These are phyloP conservation scores for Zapornia atra DNA, from an alignment of 2,113 vertebrate genomes.

Conservation along the genomic window DNA sequence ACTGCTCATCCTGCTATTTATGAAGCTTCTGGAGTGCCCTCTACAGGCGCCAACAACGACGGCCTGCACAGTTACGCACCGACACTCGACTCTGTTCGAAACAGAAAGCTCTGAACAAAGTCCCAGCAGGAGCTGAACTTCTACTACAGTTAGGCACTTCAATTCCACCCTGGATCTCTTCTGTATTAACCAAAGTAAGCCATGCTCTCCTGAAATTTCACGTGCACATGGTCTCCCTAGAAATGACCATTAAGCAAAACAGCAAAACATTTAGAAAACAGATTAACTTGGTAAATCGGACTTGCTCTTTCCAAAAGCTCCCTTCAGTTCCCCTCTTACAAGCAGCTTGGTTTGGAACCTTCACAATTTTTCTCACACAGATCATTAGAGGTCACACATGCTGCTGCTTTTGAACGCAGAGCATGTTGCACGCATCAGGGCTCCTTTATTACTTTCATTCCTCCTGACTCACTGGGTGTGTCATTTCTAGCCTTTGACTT, in stretches of 20 bases:
- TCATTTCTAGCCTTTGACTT: not conserved
- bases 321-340: not conserved
- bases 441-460: not conserved
- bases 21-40: constrained; percentile 13
- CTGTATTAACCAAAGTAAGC: not conserved
- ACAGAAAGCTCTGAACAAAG: not conserved
- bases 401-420: not conserved
- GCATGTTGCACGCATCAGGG: not conserved
- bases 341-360: not conserved
- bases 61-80: not conserved
- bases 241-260: not conserved
- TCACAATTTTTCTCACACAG: not conserved
- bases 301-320: not conserved
- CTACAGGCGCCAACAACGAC: constrained; percentile 3
- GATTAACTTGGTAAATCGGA: not conserved
- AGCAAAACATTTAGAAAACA: not conserved
- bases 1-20: not conserved
- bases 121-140: not conserved
- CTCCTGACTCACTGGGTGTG: not conserved
- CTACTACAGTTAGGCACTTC: not conserved
- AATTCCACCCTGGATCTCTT: not conserved
- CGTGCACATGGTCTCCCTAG: not conserved
- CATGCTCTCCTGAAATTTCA: not conserved
- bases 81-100: not conserved
- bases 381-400: not conserved